These are phyloP conservation scores for Bolinopsis microptera DNA, from an alignment of 37 sponge, comb jelly and placozoan genomes.

Conservation along the genomic window DNA sequence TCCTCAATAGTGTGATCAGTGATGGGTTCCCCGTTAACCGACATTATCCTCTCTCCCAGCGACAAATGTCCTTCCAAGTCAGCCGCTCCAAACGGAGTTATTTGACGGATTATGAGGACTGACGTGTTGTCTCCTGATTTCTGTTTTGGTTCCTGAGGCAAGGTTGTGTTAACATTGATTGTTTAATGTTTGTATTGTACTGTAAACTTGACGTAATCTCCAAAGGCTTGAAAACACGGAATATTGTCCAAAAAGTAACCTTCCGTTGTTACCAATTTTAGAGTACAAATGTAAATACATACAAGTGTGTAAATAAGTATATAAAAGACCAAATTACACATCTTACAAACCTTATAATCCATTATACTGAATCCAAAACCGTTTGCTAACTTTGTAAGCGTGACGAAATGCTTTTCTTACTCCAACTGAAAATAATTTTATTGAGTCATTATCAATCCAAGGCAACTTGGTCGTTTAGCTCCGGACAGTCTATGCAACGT, in stretches of 20 bases:
- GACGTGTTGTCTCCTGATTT: slow-evolving; percentile 4
- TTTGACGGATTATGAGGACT: slow-evolving; percentile 34
- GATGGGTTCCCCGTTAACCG: slow-evolving; percentile 51
- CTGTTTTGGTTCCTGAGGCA: not conserved
- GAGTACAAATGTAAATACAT: too few relatives aligned
- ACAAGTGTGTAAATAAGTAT: too few relatives aligned
- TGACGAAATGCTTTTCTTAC: slow-evolving; percentile 39
- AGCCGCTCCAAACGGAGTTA: slow-evolving; percentile 58
- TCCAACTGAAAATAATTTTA: slow-evolving; percentile 40
- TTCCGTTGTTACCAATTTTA: too few relatives aligned
- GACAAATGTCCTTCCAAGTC: slow-evolving; percentile 32
- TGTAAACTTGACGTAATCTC: too few relatives aligned
- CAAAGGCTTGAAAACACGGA: too few relatives aligned
- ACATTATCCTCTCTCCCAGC: slow-evolving; percentile 47
- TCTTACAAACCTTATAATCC: slow-evolving; percentile 44
- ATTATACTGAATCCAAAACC: slow-evolving; percentile 64
- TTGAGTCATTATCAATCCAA: not conserved
- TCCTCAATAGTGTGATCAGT: slow-evolving; percentile 53
- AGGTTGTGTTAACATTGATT: too few relatives aligned
- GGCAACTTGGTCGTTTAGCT: too few relatives aligned
- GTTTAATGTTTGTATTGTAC: too few relatives aligned
- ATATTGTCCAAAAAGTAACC: too few relatives aligned
- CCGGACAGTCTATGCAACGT: too few relatives aligned
- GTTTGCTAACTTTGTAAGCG: slow-evolving; percentile 6
- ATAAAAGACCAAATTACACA: too few relatives aligned